Evolutionary conservation across 1,140 invertebrate genomes (phyloP), one percentile per base, ranked within the genome.

Genomic region (Mylabris phalerata): DNA sequence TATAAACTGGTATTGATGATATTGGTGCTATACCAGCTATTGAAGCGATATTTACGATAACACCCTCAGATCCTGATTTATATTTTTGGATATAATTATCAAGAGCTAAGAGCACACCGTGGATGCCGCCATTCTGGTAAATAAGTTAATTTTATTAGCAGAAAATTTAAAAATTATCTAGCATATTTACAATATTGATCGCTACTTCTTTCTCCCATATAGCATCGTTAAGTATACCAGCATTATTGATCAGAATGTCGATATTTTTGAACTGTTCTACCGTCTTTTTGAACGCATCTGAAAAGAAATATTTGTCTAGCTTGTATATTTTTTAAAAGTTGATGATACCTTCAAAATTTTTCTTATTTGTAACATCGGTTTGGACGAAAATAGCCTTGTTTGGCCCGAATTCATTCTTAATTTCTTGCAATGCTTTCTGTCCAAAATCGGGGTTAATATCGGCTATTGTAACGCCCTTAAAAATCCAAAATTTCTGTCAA

Each of bases 231-330:
- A 79, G 64, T 55, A 79, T 76, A 39, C 77, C 73, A 48, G 79
- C 78, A 57, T 78, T 77, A 39, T 80, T 78, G 7, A 78, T 67
- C 0, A 80, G 72, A 27, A 82, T 76, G 57, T 82, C 77, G 6
- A 77, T 24, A 9, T 67, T 63, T 25, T 71, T 68, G 58, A 67
- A 69, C 3, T 46, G 40, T 39, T 63, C 48, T 1, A 69, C 41
- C 1, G 66, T 67, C 48, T 48, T 50, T 55, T 65, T 63, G 39
- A 69, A 67, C 39, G 64, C 66, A 19, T 58, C 65, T 67, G 47
- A 2, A 64, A 55, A 13, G 4, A 42, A 32, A 25, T 25, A 5
- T n/a, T 19, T 46, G 39, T 19, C 1, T 19, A 13, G 13, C 78
- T 32, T 1, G 7, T 32, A 5, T 32, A 5, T 32, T 5, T 32